Evolutionary conservation across 1,140 invertebrate species (phyloP), one percentile per base, ranked within the genome.

Genomic region (Muscidifurax raptorellus): DNA sequence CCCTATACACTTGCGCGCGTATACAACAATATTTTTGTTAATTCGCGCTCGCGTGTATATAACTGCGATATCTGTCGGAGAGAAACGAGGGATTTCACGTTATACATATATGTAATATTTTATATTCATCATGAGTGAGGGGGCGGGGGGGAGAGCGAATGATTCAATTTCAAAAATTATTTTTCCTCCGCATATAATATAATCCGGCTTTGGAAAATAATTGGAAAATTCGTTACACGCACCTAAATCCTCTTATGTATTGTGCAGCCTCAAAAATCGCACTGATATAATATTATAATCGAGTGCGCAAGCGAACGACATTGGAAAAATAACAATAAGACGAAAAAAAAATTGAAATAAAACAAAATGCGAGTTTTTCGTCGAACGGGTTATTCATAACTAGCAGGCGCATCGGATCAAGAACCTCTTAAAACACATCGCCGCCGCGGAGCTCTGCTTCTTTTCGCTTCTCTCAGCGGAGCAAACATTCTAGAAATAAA

Each of bases 401-500:
- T 72, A 59, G 36, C 30, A 67, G 75, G 77, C n/a, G n/a, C 77
- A n/a, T 25, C 59, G 87, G 90, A 92, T 92, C 90, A 91, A 91
- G 91, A 91, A 92, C 91, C 90, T 90, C 90, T 90, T 91, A 91
- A 92, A 59, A 90, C 90, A 90, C 90, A 88, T 87, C 85, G 82
- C 86, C 86, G 87, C 89, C 86, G 30, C 25, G 9, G 69, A 12
- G 85, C 85, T 87, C 82, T 86, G 83, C 89, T 88, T 89, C 87
- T 81, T 66, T 84, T 82, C 84, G 80, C 87, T 88, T 90, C 89
- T 91, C 90, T 90, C 91, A 69, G 1, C 90, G 88, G 90, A 92
- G 92, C 90, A 92, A 92, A 92, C 91, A 92, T 90, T 92, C 92
- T 92, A 90, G 90, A 93, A 93, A 93, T 92, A 93, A 92, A 92